These are phyloP conservation scores for Apostichopus japonicus DNA, from an alignment of 35 echinoderm and acorn worm species.

Conservation along the genomic window DNA sequence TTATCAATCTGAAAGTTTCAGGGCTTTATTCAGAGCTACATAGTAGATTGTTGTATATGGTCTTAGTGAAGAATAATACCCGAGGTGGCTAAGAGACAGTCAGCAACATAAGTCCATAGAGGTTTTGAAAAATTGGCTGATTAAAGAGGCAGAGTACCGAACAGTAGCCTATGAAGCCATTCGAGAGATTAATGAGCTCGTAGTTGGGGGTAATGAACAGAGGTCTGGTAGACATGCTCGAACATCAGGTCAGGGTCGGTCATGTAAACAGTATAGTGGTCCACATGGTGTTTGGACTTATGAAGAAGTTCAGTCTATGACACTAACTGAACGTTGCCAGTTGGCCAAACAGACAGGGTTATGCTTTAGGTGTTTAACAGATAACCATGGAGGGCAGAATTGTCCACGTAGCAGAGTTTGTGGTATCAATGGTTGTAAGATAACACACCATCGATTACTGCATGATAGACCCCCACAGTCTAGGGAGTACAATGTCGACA, in stretches of 20 bases:
- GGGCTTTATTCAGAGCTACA: neutral
- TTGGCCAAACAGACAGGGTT: neutral
- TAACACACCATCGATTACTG: neutral
- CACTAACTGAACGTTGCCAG: conserved; percentile 9
- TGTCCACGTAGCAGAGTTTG: conserved; percentile 9
- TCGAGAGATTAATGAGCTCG: neutral
- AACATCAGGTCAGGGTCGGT: neutral
- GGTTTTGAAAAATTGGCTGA: neutral
- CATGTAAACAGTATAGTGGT: neutral
- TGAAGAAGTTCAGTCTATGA: conserved; percentile 7
- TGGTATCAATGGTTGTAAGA: conserved; percentile 32
- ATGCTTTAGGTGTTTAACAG: neutral
- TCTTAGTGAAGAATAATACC: conserved; percentile 20
- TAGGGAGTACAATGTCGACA: too few species aligned
- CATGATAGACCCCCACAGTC: neutral
- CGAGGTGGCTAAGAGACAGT: neutral
- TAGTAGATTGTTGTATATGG: neutral
- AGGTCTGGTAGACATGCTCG: neutral
- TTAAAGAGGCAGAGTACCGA: conserved; percentile 27
- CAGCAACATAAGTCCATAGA: neutral
- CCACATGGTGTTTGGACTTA: conserved; percentile 17
- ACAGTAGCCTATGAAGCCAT: conserved; percentile 11
- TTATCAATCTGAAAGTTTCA: conserved; percentile 42
- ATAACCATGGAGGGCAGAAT: conserved; percentile 33
- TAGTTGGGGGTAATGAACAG: neutral